A percentile compares a stretch with the other conserved stretches of the same genome.
These are phyloP conservation scores for Eupithecia exiguata DNA, from an alignment of 2,888 invertebrate species.

Conservation along the genomic window DNA sequence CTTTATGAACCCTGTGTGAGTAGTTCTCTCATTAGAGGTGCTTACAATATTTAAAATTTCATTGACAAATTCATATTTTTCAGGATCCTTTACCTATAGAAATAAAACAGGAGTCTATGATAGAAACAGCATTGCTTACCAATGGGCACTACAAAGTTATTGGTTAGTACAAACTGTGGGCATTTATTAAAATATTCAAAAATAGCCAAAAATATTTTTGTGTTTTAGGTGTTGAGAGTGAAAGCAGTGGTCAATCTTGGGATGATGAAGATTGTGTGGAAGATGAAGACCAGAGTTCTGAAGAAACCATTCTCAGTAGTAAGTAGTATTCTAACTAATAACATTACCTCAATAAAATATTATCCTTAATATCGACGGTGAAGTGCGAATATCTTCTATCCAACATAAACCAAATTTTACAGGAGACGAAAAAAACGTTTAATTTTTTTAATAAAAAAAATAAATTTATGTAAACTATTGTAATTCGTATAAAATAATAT, in stretches of 20 bases:
- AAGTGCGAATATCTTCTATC: no score
- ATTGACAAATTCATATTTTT: slow-evolving; percentile 35
- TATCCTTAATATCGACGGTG: no score
- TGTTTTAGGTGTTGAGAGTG: slow-evolving; percentile 55
- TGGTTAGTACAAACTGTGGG: slow-evolving; percentile 53
- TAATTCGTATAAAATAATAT: no score
- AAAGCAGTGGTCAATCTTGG: slow-evolving; percentile 55
- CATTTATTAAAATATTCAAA: neutral
- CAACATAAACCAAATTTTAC: no score
- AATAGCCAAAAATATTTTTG: neutral
- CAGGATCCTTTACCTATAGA: slow-evolving; percentile 57
- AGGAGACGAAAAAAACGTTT: no score
- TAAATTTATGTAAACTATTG: no score
- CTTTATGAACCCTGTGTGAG: slow-evolving; percentile 52
- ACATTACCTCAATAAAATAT: neutral
- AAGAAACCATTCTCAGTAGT: slow-evolving; percentile 59
- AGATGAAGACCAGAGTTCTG: slow-evolving; percentile 50
- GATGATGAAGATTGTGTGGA: slow-evolving; percentile 57
- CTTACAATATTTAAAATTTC: no score
- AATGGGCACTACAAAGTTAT: slow-evolving; percentile 50
- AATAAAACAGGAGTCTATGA: slow-evolving; percentile 62
- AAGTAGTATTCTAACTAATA: slow-evolving; percentile 33
- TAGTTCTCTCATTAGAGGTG: no score
- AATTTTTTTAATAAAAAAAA: no score
- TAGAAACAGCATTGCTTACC: slow-evolving; percentile 40